Evolutionary conservation across 2,797 vertebrate genomes (phyloP).

Genomic region (Microcaecilia unicolor): DNA sequence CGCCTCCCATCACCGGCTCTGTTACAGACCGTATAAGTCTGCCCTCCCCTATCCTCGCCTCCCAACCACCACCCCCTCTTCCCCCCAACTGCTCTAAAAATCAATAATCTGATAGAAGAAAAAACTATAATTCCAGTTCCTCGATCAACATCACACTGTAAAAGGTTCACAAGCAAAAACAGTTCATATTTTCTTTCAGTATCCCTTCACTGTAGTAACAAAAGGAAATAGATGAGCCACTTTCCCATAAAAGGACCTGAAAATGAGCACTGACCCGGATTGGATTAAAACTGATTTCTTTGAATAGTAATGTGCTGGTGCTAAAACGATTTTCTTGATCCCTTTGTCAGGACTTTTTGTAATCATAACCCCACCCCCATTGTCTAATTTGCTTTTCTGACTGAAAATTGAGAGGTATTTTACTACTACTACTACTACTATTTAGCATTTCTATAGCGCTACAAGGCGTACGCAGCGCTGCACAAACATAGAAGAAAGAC

Average conservation of each 20-base stretch:
- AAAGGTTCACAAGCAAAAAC: neutral
- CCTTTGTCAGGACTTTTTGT: conserved; percentile 9
- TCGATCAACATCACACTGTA: conserved; percentile 1
- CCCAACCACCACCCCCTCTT: too few relatives aligned
- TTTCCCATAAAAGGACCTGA: neutral
- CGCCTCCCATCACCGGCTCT: too few relatives aligned
- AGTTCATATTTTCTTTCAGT: conserved; percentile 2
- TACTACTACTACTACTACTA: too few relatives aligned
- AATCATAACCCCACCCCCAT: conserved; percentile 9
- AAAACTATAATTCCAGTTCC: conserved; percentile 4
- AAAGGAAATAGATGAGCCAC: neutral
- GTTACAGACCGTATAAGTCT: too few relatives aligned
- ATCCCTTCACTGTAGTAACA: neutral
- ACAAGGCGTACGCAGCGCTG: too few relatives aligned
- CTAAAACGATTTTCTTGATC: conserved; percentile 5
- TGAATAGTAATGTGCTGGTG: neutral
- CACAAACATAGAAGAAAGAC: too few relatives aligned
- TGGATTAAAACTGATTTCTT: conserved; percentile 6
- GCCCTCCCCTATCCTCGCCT: too few relatives aligned
- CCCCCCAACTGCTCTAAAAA: too few relatives aligned
- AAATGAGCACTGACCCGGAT: conserved; percentile 2
- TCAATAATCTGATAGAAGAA: neutral
- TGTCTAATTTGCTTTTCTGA: conserved; percentile 3
- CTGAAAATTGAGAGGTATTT: conserved; percentile 1
- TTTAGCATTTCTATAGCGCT: too few relatives aligned